These are phyloP conservation scores for Lichenostomus cassidix DNA, from an alignment of 2,113 vertebrate species.

Conservation along the genomic window DNA sequence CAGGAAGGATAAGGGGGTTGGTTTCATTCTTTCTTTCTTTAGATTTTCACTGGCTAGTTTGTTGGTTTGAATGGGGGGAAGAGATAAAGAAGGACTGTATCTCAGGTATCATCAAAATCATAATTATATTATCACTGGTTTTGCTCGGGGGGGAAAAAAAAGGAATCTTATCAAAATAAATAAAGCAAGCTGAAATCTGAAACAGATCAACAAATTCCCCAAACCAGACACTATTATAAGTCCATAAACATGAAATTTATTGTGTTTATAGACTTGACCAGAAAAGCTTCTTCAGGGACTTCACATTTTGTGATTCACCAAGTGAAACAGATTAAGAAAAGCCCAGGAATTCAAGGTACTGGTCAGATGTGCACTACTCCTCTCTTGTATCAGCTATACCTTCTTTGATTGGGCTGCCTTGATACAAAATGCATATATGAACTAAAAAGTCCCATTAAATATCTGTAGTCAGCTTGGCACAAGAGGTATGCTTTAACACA, in stretches of 20 bases:
- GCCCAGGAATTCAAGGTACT: not conserved
- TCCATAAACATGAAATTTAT: too few relatives aligned
- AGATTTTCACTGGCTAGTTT: not conserved
- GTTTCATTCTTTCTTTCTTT: not conserved
- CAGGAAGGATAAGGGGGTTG: not conserved
- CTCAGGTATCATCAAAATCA: not conserved
- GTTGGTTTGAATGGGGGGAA: not conserved
- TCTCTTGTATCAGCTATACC: not conserved
- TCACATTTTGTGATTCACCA: not conserved
- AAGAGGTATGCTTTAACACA: not conserved
- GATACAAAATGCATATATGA: not conserved
- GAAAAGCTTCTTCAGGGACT: not conserved
- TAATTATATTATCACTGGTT: not conserved
- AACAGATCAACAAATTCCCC: not conserved
- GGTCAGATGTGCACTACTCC: not conserved
- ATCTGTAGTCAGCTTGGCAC: not conserved
- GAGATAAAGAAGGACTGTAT: not conserved
- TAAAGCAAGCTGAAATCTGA: not conserved
- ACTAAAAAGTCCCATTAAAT: not conserved
- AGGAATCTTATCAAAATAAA: not conserved
- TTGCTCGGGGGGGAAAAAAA: not conserved
- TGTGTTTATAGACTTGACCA: too few relatives aligned
- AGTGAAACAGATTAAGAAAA: not conserved
- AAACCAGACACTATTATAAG: not conserved
- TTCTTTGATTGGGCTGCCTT: not conserved